Evolutionary conservation across 2,113 vertebrate genomes (phyloP).

Genomic region (Pitta sordida): DNA sequence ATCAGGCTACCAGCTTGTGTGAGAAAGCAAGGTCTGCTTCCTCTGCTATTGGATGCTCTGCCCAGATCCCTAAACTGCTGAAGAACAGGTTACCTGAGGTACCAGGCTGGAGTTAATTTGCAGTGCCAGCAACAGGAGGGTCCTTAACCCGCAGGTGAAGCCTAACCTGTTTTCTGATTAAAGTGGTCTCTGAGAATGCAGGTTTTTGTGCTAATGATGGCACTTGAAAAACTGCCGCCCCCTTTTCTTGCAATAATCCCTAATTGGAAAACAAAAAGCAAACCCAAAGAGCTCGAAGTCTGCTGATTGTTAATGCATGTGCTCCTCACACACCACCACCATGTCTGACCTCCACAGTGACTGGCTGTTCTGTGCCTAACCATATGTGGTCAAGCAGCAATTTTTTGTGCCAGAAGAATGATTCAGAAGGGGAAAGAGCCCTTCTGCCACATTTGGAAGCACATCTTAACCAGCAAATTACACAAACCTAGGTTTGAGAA

Average conservation of each 20-base stretch:
- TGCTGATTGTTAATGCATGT: background rate
- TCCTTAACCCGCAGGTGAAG: background rate
- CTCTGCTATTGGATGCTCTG: background rate
- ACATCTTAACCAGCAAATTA: background rate
- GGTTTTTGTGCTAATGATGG: background rate
- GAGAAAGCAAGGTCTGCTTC: background rate
- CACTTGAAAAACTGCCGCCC: background rate
- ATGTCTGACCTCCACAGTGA: background rate
- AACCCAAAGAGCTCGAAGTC: background rate
- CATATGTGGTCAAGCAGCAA: background rate
- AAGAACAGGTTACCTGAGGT: background rate
- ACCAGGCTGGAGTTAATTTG: background rate
- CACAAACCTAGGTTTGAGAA: background rate
- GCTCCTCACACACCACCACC: background rate
- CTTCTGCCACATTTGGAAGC: background rate
- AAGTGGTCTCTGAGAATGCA: background rate
- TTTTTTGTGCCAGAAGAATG: background rate
- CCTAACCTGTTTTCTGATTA: background rate
- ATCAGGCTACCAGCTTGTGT: background rate
- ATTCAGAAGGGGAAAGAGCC: background rate
- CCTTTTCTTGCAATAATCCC: background rate
- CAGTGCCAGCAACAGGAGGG: background rate
- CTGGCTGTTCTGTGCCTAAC: background rate
- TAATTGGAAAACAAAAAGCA: background rate
- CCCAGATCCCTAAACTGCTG: background rate